Percentiles rank a stretch among this genome's conserved stretches.
These are phyloP conservation scores for Macrophya alboannulata DNA, from an alignment of 2,888 invertebrate genomes.

Conservation along the genomic window DNA sequence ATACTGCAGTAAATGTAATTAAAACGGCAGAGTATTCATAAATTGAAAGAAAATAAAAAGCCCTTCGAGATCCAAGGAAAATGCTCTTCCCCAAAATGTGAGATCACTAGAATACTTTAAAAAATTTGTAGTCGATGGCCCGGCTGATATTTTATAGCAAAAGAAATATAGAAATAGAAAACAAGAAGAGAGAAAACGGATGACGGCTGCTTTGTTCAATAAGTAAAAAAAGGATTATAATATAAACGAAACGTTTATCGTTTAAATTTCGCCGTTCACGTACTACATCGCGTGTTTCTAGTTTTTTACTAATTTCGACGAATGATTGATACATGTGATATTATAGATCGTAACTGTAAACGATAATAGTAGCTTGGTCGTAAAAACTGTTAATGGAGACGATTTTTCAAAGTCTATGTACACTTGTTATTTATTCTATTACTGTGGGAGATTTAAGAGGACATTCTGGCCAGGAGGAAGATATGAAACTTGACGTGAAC, in stretches of 20 bases:
- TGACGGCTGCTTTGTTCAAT: background rate
- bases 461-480: conserved; percentile 95
- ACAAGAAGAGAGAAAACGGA: background rate
- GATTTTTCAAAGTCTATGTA: conserved; percentile 52
- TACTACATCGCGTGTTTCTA: background rate
- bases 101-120: conserved; percentile 34
- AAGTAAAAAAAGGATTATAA: background rate
- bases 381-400: conserved; percentile 44
- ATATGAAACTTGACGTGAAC: conserved; percentile 97
- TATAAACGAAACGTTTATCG: background rate
- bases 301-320: background rate
- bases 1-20: background rate
- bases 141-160: conserved; percentile 50
- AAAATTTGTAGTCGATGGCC: conserved; percentile 27
- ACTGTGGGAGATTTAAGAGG: conserved; percentile 88
- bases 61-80: conserved; percentile 60
- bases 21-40: background rate
- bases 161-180: conserved; percentile 24
- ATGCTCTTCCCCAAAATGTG: conserved; percentile 61
- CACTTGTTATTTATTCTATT: conserved; percentile 62
- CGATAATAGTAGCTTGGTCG: conserved; percentile 23
- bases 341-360: conserved; percentile 7
- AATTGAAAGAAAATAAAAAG: conserved; percentile 17
- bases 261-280: background rate
- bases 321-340: conserved; percentile 48